Base-by-base conservation (phyloP, 2,113 vertebrate genomes). In the Ellobius talpinus region DNA sequence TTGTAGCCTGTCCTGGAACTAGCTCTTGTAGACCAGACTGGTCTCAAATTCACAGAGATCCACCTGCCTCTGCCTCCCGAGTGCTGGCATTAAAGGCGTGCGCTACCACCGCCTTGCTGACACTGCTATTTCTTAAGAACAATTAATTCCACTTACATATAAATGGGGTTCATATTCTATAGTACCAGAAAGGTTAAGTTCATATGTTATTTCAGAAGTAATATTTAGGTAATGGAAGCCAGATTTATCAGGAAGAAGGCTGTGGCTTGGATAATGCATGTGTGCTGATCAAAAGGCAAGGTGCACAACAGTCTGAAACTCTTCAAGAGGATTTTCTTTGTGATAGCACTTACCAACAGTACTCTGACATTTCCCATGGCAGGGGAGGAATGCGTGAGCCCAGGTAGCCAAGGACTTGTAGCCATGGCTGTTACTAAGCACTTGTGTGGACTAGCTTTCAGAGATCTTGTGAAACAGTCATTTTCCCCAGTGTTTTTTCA, bases 51-150 rank as follows among this genome's bases (percentile, higher is more conserved):
- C 13, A 52, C 52, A 55, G 16, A 5, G 52, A 55, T 55, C 52
- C 0, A 14, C 16, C 52, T 17, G 14, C 52, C 16, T 55, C 16
- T 55, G 55, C 55, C 55, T 55, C 55, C 55, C 1, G 16, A 55
- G 55, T 55, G 16, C 55, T 19, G 55, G 55, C 16, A 55, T 19
- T 55, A 55, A 55, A 55, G 55, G 55, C 16, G 0, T 55, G 55
- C 16, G 5, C 55, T 19, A 55, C 55, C 17, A 55, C 55, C 4
- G 1, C 55, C 16, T 19, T 17, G 55, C 55, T 93, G 87, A 66
- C 89, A 21, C 52, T 58, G 45, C 19, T 74, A 6, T 89, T 96
- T 94, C 50, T 86, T 94, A 50, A 91, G 61, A 89, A 88, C 91
- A 93, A 26, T 86, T 92, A 93, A 26, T 93, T 92, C 81, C 29